Conservation (phyloP, 92 coral and sea anemone species). For the Epizoanthus illoricatus region DNA sequence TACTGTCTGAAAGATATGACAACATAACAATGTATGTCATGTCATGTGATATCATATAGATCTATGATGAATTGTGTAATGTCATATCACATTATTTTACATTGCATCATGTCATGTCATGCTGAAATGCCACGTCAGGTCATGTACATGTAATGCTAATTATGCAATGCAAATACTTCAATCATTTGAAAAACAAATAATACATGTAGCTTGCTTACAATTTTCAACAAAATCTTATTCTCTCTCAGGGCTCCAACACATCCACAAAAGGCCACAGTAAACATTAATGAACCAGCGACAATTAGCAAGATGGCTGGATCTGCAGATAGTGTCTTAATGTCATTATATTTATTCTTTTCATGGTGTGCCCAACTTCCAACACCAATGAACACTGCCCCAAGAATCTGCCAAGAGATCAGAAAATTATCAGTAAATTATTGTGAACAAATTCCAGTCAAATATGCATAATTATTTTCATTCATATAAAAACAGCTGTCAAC, state of each 20-base stretch:
- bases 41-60: not conserved
- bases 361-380: conserved; percentile 90
- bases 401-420: conserved; percentile 39
- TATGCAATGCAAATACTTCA: not conserved
- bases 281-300: conserved; percentile 71
- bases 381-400: conserved; percentile 76
- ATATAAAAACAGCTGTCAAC: too few relatives aligned
- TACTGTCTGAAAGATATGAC: too few relatives aligned
- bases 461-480: too few relatives aligned
- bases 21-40: too few relatives aligned
- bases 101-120: too few relatives aligned
- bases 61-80: not conserved
- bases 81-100: not conserved
- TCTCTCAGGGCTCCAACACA: conserved; percentile 93
- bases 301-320: conserved; percentile 82
- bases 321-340: conserved; percentile 70
- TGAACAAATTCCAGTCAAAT: not conserved
- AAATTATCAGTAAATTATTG: not conserved
- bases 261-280: conserved; percentile 85
- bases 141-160: not conserved
- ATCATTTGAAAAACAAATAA: not conserved
- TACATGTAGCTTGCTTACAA: conserved; percentile 56
- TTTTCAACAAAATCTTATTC: conserved; percentile 71
- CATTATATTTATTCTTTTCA: conserved; percentile 71
- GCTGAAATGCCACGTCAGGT: too few relatives aligned